Evolutionary conservation across 2,888 invertebrate species (phyloP), one percentile per base, ranked within the genome.

Genomic region (Ligdia adustata): DNA sequence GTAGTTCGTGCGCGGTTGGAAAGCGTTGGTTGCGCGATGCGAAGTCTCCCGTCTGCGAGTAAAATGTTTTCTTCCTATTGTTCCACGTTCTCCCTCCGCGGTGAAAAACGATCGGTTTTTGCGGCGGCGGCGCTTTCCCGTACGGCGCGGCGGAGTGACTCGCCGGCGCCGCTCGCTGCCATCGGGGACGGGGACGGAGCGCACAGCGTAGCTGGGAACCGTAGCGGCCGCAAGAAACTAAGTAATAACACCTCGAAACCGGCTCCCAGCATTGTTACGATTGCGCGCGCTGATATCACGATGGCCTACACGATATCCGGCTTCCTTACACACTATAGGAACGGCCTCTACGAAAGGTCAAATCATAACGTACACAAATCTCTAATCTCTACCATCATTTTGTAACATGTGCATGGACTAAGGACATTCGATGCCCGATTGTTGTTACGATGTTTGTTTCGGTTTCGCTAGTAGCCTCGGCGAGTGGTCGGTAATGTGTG

Each of bases 21-120:
- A 88, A 89, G 88, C 82, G 75, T 69, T 64, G 72, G 72, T 68
- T 69, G 72, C 72, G 64, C 64, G 73, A 63, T 66, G 73, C 74
- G 73, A 75, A 72, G 65, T 65, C 74, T 75, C 73, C 69, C 57
- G 63, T 69, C 69, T 79, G 82, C 81, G 82, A 81, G 81, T 83
- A 77, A 70, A 72, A 69, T 72, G 72, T 77, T 85, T 85, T 86
- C 84, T 79, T 86, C 82, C 84, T 79, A 89, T 89, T 89, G 89
- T 89, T 85, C 62, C 60, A 56, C 61, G 63, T 59, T 60, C 58
- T 59, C 61, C 65, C 66, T 55, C 61, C 54, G 62, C 60, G 56
- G 64, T 72, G 70, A 82, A 85, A 80, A 82, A 80, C 67, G 59
- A 51, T 54, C 46, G 58, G 64, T 64, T 75, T 75, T 77, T 72